These are phyloP conservation scores for Drosophila rellima DNA, from an alignment of 2,888 invertebrate genomes.

Conservation along the genomic window DNA sequence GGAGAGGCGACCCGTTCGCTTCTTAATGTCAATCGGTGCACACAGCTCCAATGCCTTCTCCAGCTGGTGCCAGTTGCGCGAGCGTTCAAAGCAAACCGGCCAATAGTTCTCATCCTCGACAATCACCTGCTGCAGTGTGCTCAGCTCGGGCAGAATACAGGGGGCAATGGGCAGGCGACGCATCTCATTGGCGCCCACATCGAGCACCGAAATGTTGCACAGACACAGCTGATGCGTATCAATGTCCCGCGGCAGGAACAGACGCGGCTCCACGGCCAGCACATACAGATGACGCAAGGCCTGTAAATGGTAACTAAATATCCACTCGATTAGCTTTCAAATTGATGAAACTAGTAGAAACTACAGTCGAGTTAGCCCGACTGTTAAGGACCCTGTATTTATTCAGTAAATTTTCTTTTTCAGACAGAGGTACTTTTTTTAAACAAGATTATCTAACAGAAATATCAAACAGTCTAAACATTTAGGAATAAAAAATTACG, in stretches of 20 bases:
- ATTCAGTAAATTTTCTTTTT: too few species aligned
- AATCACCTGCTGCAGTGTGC: conserved; percentile 90
- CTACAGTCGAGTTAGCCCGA: neutral
- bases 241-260: conserved; percentile 95
- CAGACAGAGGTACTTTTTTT: too few species aligned
- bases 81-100: conserved; percentile 93
- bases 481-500: too few species aligned
- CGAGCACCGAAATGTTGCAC: conserved; percentile 89
- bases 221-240: conserved; percentile 93
- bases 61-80: conserved; percentile 93
- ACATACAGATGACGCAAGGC: conserved; percentile 98
- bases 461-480: too few species aligned
- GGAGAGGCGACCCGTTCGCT: conserved; percentile 94
- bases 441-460: too few species aligned
- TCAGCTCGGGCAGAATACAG: conserved; percentile 93
- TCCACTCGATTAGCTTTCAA: neutral
- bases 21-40: conserved; percentile 93
- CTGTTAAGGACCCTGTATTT: neutral
- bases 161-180: conserved; percentile 90
- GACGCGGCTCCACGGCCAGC: conserved; percentile 95
- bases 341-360: neutral
- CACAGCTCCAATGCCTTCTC: conserved; percentile 90
- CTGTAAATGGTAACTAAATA: conserved; percentile 95
- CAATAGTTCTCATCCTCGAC: conserved; percentile 95
- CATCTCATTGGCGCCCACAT: conserved; percentile 86